phyloP scores from a whole-genome alignment of 2,113 vertebrate species.

The Urocolius indicus region DNA sequence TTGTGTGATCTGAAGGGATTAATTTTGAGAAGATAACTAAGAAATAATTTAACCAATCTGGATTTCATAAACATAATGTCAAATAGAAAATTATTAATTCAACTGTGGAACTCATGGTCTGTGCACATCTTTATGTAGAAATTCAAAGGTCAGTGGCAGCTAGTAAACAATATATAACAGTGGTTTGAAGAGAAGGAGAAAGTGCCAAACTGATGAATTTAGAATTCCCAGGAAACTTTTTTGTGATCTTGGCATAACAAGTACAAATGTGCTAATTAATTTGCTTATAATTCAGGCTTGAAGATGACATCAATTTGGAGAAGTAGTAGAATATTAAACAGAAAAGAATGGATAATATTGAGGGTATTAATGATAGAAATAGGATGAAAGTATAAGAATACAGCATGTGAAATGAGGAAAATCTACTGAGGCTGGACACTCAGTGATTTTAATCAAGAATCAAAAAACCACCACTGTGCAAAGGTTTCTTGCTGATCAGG shows the following conservation, averaged over 20 bases:
- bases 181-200: neutral
- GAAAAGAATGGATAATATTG: neutral
- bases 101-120: neutral
- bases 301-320: constrained; percentile 37
- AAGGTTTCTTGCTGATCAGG: neutral
- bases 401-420: neutral
- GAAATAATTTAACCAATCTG: neutral
- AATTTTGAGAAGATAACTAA: neutral
- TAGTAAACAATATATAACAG: neutral
- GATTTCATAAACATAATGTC: neutral
- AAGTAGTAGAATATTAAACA: neutral
- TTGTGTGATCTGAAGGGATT: neutral
- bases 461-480: neutral
- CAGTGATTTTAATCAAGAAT: constrained; percentile 10
- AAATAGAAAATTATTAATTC: neutral
- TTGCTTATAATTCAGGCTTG: constrained; percentile 22
- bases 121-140: neutral
- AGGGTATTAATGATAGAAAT: neutral
- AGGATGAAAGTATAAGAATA: neutral
- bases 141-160: neutral
- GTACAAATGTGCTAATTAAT: constrained; percentile 49
- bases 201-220: neutral
- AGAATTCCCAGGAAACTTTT: neutral
- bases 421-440: neutral
- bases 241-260: constrained; percentile 11